Evolutionary conservation across 2,888 invertebrate species (phyloP).

Genomic region (Tipula helvola): DNA sequence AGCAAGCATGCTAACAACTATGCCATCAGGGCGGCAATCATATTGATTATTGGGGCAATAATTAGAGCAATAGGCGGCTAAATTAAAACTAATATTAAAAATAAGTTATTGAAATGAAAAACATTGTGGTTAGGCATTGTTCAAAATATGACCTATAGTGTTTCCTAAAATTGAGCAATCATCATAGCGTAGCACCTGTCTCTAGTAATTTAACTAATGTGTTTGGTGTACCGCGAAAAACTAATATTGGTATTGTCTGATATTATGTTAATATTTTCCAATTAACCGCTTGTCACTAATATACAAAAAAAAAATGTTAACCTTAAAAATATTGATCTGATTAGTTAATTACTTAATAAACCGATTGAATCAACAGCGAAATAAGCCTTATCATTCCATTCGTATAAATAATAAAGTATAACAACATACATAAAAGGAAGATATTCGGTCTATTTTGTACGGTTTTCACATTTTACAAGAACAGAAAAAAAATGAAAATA

Average conservation of each 20-base stretch:
- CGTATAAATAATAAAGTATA: background rate
- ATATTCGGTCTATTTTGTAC: background rate
- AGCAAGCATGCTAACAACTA: too few species aligned
- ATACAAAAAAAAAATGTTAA: background rate
- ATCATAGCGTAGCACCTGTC: background rate
- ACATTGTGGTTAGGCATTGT: too few species aligned
- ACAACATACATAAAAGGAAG: background rate
- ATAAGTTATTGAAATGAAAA: too few species aligned
- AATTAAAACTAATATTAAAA: too few species aligned
- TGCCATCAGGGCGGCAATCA: too few species aligned
- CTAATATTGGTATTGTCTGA: background rate
- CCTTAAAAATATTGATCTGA: background rate
- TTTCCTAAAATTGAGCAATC: too few species aligned
- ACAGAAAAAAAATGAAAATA: background rate
- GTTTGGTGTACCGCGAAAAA: background rate
- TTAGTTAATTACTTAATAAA: background rate
- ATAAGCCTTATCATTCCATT: background rate
- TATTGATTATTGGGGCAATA: too few species aligned
- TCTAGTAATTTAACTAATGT: background rate
- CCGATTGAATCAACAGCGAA: background rate
- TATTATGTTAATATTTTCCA: background rate
- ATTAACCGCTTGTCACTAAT: background rate
- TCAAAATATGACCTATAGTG: too few species aligned
- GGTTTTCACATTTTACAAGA: background rate
- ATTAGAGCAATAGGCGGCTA: too few species aligned